These are phyloP conservation scores for Zaprionus lineosus DNA, from an alignment of 2,888 invertebrate genomes.

Conservation along the genomic window DNA sequence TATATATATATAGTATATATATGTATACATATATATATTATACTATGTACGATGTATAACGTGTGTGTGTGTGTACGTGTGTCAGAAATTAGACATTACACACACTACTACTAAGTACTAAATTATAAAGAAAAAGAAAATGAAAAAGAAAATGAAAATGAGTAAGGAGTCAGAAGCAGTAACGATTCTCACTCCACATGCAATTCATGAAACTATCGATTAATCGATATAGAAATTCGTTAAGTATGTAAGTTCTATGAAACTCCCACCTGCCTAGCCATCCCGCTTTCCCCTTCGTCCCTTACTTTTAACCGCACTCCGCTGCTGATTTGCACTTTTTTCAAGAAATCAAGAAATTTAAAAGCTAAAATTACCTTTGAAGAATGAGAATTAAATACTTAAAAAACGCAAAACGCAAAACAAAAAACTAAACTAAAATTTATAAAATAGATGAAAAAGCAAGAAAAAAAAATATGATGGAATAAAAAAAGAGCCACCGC, in stretches of 20 bases:
- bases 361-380: too few relatives aligned
- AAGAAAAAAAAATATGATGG: slow-evolving; percentile 7
- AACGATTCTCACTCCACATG: slow-evolving; percentile 2
- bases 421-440: slow-evolving; percentile 4
- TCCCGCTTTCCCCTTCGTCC: slow-evolving; percentile 20
- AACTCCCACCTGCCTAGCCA: slow-evolving; percentile 69
- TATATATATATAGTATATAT: slow-evolving; percentile 26
- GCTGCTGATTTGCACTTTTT: slow-evolving; percentile 49
- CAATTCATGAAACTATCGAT: slow-evolving; percentile 9
- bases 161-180: too few relatives aligned
- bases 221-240: slow-evolving; percentile 23
- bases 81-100: slow-evolving; percentile 12
- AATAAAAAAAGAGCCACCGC: slow-evolving; percentile 59
- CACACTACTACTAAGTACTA: slow-evolving; percentile 30
- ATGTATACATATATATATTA: background rate
- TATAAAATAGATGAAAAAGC: background rate
- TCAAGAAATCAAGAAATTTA: slow-evolving; percentile 11
- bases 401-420: background rate
- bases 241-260: slow-evolving; percentile 64
- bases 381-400: slow-evolving; percentile 16
- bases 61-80: slow-evolving; percentile 23
- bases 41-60: background rate
- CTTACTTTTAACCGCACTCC: slow-evolving; percentile 10
- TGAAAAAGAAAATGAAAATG: too few relatives aligned
- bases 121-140: too few relatives aligned